phyloP scores from a whole-genome alignment of 2,797 vertebrate species.

The Enteromius argenteus region DNA sequence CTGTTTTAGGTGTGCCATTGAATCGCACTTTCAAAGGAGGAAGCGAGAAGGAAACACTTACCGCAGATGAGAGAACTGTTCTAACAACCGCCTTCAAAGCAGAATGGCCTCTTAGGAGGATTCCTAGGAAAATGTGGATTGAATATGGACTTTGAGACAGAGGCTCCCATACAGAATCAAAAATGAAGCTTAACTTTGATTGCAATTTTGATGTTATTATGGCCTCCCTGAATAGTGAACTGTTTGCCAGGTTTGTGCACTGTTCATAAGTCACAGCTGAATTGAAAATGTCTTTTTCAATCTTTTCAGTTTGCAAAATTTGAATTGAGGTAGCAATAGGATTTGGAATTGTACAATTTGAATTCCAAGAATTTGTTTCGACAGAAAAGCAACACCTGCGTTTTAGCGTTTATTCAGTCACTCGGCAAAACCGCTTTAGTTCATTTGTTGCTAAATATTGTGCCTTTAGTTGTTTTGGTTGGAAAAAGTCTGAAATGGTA shows the following conservation, averaged over 20 bases:
- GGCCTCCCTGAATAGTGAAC: neutral
- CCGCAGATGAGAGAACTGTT: constrained; percentile 41
- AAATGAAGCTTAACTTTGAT: constrained; percentile 25
- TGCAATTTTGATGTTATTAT: constrained; percentile 14
- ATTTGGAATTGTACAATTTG: neutral
- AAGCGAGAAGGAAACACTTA: constrained; percentile 44
- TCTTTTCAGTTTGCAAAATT: neutral
- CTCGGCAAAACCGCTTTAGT: too few relatives aligned
- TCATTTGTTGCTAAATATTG: neutral
- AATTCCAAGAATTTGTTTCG: neutral
- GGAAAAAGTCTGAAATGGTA: neutral
- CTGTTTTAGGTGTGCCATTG: constrained; percentile 38
- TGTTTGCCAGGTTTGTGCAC: neutral
- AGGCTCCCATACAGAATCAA: neutral
- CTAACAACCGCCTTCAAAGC: constrained; percentile 39
- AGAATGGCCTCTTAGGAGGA: constrained; percentile 33
- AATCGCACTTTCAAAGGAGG: constrained; percentile 52
- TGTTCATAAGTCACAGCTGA: neutral
- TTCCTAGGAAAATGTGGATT: constrained; percentile 15
- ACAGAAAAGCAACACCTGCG: neutral
- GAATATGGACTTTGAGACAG: constrained; percentile 27
- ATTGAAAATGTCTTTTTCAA: constrained; percentile 40
- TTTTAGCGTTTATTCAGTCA: neutral
- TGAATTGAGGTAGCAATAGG: neutral
- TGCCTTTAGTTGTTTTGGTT: neutral